Conservation (phyloP, 2,113 vertebrate genomes). For the Oryzias curvinotus region DNA sequence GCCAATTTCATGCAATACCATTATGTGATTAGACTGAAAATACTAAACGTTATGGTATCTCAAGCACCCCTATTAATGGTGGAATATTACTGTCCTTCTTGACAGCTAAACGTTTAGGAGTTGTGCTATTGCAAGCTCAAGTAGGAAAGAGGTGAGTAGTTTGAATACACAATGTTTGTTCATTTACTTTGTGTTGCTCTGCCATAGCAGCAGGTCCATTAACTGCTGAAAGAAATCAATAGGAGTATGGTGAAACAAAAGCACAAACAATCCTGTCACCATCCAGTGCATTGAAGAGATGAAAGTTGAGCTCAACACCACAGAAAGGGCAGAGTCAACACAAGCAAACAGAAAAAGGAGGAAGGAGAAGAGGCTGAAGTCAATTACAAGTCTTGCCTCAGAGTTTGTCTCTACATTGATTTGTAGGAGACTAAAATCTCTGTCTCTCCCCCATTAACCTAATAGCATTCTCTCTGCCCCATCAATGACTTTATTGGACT, state of each 20-base stretch:
- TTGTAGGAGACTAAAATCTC: conserved; percentile 61
- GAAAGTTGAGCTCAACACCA: conserved; percentile 10
- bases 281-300: neutral
- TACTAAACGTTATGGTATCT: neutral
- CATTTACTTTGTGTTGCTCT: conserved; percentile 25
- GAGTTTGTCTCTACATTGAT: conserved; percentile 72
- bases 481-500: conserved; percentile 71
- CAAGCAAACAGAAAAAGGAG: conserved; percentile 41
- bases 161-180: conserved; percentile 17
- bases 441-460: conserved; percentile 51
- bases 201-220: conserved; percentile 23
- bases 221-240: conserved; percentile 57
- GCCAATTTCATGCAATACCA: neutral
- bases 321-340: conserved; percentile 4
- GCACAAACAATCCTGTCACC: conserved; percentile 22
- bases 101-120: conserved; percentile 22
- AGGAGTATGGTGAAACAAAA: conserved; percentile 31
- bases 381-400: conserved; percentile 72
- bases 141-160: conserved; percentile 7
- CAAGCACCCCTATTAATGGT: neutral
- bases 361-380: conserved; percentile 46
- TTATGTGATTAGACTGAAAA: neutral
- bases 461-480: conserved; percentile 64
- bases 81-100: neutral
- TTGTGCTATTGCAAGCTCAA: conserved; percentile 15